These are phyloP conservation scores for Daktulosphaira vitifoliae DNA, from an alignment of 1,140 invertebrate genomes.

Conservation along the genomic window DNA sequence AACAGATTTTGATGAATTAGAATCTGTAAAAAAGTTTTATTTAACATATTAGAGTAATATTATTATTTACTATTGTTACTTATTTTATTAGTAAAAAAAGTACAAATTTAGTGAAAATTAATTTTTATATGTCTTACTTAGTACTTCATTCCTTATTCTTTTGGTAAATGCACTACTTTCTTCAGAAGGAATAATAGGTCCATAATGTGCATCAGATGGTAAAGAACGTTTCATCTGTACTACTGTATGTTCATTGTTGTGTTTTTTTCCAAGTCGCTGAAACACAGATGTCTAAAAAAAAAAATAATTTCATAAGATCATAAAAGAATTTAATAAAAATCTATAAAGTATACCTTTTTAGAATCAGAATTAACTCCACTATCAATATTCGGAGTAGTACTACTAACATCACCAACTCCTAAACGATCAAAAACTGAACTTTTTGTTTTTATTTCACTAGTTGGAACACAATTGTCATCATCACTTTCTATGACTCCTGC, in stretches of 20 bases:
- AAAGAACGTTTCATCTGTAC: not conserved
- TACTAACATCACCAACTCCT: slow-evolving; percentile 28
- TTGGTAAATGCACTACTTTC: slow-evolving; percentile 23
- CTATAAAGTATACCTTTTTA: slow-evolving; percentile 13
- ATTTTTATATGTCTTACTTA: not conserved
- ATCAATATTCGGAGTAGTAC: slow-evolving; percentile 25
- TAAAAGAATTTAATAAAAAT: too few relatives aligned
- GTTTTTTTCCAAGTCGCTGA: slow-evolving; percentile 27
- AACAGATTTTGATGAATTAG: slow-evolving; percentile 11
- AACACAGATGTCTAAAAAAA: slow-evolving; percentile 7
- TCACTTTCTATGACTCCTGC: slow-evolving; percentile 2
- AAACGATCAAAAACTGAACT: slow-evolving; percentile 31
- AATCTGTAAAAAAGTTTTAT: slow-evolving; percentile 7
- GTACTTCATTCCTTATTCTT: slow-evolving; percentile 20
- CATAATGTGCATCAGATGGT: not conserved
- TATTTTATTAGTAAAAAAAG: too few relatives aligned
- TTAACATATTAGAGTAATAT: too few relatives aligned
- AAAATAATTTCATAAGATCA: not conserved
- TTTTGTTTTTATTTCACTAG: slow-evolving; percentile 12
- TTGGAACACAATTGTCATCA: slow-evolving; percentile 7
- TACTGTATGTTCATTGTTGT: not conserved
- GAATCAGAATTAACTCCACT: slow-evolving; percentile 4
- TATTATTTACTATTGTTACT: too few relatives aligned
- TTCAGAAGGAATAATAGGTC: slow-evolving; percentile 24
- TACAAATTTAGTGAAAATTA: too few relatives aligned